Evolutionary conservation across 2,113 vertebrate genomes (phyloP).

Genomic region (Equus przewalskii): DNA sequence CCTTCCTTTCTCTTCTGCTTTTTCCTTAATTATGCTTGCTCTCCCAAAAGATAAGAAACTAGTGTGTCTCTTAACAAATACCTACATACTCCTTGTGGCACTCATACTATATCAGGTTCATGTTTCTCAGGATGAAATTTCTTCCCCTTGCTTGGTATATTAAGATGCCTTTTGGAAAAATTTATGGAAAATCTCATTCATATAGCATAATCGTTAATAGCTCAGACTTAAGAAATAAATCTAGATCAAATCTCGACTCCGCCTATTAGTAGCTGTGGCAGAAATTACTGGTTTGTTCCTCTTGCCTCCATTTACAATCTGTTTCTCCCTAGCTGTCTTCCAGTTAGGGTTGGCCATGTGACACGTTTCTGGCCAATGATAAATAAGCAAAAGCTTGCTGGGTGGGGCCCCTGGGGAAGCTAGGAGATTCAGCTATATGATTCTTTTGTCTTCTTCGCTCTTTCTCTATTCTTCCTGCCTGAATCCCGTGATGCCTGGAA

Average conservation of each 20-base stretch:
- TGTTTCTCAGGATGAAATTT: not conserved
- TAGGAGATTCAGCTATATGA: not conserved
- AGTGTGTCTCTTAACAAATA: not conserved
- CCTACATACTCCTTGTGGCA: not conserved
- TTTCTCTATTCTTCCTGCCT: not conserved
- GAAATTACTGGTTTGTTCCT: not conserved
- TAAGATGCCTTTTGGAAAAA: not conserved
- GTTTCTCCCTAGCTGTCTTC: not conserved
- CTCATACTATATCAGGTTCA: not conserved
- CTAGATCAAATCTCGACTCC: not conserved
- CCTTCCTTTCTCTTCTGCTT: not conserved
- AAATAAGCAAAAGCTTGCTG: not conserved
- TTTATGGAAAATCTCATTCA: slow-evolving; percentile 9
- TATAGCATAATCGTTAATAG: not conserved
- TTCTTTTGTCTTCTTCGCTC: not conserved
- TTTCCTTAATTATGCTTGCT: not conserved
- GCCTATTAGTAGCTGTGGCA: not conserved
- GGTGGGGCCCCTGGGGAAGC: not conserved
- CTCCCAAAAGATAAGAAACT: not conserved
- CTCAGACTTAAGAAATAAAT: not conserved
- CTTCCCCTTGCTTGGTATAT: slow-evolving; percentile 16
- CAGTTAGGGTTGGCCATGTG: not conserved
- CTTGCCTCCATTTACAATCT: not conserved
- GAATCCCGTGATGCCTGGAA: not conserved
- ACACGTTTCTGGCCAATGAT: not conserved